Evolutionary conservation across 35 echinoderm and acorn worm species (phyloP), one percentile per base, ranked within the genome.

Genomic region (Patiria miniata): DNA sequence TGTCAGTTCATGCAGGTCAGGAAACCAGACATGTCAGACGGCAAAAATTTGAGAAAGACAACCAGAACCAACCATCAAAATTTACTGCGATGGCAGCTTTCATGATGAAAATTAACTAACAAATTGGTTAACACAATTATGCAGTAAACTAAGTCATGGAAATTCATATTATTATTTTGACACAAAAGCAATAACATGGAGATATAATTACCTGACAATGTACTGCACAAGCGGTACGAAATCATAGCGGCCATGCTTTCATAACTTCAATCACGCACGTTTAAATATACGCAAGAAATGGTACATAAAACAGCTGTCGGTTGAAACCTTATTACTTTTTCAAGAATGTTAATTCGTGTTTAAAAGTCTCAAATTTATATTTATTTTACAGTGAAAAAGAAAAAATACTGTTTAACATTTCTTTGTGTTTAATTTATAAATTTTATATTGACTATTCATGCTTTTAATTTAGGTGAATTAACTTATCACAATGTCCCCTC

Each of bases 161-260:
- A 60, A 21, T 60, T n/a, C 26, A 59, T 15, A 59, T 59, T 21
- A 21, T 59, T 59, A 0, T 60, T 26, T 60, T 26, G 57, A n/a
- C n/a, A n/a, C n/a, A n/a, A n/a, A n/a, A n/a, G n/a, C n/a, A n/a
- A n/a, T n/a, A n/a, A n/a, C n/a, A n/a, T n/a, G n/a, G n/a, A n/a
- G n/a, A n/a, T n/a, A 60, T 60, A 60, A 19, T 37, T 78, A 78
- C 77, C 39, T 78, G 77, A n/a, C 32, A 34, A 37, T 30, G 32
- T 30, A 19, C 37, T 78, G 37, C 77, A 78, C 77, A 40, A 8
- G 23, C 77, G 77, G 5, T 30, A 38, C 4, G 77, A 30, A 17
- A 78, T 78, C 77, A 78, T 78, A 18, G 33, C 77, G 23, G 77
- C 77, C 77, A 78, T 78, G 77, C 39, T 78, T 40, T 17, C 18